Conservation (phyloP, 2,888 invertebrate genomes). For the Ormyrus labotus region DNA sequence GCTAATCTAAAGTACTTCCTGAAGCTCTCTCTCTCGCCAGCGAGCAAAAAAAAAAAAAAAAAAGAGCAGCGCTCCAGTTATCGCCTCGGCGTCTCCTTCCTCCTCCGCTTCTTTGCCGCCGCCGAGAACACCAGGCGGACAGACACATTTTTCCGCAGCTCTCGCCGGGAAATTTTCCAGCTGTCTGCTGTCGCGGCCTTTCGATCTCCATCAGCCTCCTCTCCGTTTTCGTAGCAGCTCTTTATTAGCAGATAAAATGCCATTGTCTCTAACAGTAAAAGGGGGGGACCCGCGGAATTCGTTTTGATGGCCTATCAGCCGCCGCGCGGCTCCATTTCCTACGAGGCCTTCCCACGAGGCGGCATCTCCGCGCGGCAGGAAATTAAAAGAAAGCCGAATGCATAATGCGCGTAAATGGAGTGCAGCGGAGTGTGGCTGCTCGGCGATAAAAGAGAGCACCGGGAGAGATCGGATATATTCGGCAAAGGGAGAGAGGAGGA, state of each 20-base stretch:
- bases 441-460: no score
- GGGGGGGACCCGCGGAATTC: no score
- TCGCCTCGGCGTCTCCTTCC: slow-evolving; percentile 7
- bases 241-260: no score
- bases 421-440: slow-evolving; percentile 1
- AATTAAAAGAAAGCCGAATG: slow-evolving; percentile 31
- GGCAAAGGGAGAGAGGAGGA: not conserved
- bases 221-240: no score
- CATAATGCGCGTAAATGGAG: slow-evolving; percentile 25
- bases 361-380: not conserved
- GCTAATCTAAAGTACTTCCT: slow-evolving; percentile 56
- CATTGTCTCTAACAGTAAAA: no score
- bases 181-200: not conserved
- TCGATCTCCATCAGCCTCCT: no score
- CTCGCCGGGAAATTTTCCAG: slow-evolving; percentile 17
- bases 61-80: slow-evolving; percentile 4
- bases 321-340: no score
- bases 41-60: not conserved
- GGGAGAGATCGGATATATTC: no score
- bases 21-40: not conserved
- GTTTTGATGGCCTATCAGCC: no score
- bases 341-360: no score
- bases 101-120: not conserved
- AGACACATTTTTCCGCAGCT: slow-evolving; percentile 10
- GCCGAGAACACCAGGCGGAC: not conserved